A percentile compares a stretch with the other conserved stretches of the same genome.
phyloP scores from a whole-genome alignment of 2,797 vertebrate genomes.

The Labroides dimidiatus region DNA sequence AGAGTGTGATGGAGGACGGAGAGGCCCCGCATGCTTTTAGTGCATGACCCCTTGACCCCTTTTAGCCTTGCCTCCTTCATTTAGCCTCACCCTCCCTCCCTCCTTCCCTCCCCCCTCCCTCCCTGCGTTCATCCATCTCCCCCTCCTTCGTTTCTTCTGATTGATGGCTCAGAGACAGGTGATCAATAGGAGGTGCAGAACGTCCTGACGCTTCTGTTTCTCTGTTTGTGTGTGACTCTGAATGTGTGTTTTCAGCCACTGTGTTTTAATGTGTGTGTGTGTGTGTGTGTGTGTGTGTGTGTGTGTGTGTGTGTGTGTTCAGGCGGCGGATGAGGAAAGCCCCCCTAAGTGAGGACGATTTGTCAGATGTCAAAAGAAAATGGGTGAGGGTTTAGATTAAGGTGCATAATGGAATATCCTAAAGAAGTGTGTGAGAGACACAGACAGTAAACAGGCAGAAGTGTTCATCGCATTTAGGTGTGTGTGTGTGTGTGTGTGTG shows the following conservation, averaged over 20 bases:
- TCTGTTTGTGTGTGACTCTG: slow-evolving; percentile 28
- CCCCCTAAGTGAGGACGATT: slow-evolving; percentile 64
- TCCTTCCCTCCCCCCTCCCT: not conserved
- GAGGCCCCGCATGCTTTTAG: slow-evolving; percentile 76
- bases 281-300: slow-evolving; percentile 9
- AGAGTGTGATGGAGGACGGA: slow-evolving; percentile 36
- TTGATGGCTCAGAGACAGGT: slow-evolving; percentile 72
- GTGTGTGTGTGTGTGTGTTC: slow-evolving; percentile 31
- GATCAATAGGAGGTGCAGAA: slow-evolving; percentile 72
- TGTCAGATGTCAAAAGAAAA: slow-evolving; percentile 69
- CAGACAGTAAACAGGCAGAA: not conserved
- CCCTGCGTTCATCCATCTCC: slow-evolving; percentile 21
- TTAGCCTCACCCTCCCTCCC: slow-evolving; percentile 35
- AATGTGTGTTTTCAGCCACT: slow-evolving; percentile 13
- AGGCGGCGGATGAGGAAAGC: slow-evolving; percentile 48
- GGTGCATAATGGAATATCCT: slow-evolving; percentile 63
- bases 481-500: not conserved
- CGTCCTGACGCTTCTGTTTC: slow-evolving; percentile 69
- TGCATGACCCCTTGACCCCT: slow-evolving; percentile 73
- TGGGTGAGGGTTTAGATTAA: slow-evolving; percentile 63
- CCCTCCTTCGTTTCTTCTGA: slow-evolving; percentile 48
- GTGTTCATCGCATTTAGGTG: slow-evolving; percentile 6
- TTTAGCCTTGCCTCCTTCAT: slow-evolving; percentile 73
- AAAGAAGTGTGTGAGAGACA: slow-evolving; percentile 20
- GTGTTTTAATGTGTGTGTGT: too few relatives aligned